Conservation (phyloP, 2,888 invertebrate genomes). For the Cataglyphis cursor region DNA sequence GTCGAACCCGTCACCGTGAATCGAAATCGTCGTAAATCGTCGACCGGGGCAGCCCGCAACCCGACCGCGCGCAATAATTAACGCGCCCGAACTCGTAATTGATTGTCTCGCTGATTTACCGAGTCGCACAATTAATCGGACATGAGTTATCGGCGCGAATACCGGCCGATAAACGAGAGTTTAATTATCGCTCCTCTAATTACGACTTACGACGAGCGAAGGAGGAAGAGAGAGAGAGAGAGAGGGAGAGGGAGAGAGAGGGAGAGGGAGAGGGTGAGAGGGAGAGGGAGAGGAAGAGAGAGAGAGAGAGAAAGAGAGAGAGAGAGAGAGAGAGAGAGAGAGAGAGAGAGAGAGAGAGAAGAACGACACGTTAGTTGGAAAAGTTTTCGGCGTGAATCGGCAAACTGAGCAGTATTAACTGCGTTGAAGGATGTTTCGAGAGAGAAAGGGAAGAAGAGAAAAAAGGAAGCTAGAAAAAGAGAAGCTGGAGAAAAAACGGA, state of each 20-base stretch:
- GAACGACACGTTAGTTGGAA: neutral
- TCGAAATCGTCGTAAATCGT: slow-evolving; percentile 54
- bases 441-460: slow-evolving; percentile 46
- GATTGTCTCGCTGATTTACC: slow-evolving; percentile 58
- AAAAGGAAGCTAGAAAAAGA: slow-evolving; percentile 25
- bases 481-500: slow-evolving; percentile 46
- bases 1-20: slow-evolving; percentile 27
- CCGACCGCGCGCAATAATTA: slow-evolving; percentile 53
- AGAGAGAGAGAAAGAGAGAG: slow-evolving; percentile 1
- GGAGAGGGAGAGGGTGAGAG: too few species aligned
- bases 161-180: slow-evolving; percentile 48
- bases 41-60: slow-evolving; percentile 14
- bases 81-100: slow-evolving; percentile 57
- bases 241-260: neutral
- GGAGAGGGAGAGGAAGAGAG: neutral
- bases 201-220: slow-evolving; percentile 40
- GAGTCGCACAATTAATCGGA: slow-evolving; percentile 60
- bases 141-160: slow-evolving; percentile 45
- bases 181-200: slow-evolving; percentile 52
- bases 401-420: slow-evolving; percentile 51
- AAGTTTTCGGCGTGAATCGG: slow-evolving; percentile 60
- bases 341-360: neutral
- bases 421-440: slow-evolving; percentile 34
- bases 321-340: neutral
- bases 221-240: neutral